Base-by-base conservation (phyloP, 2,888 invertebrate genomes). In the Rambutsinella grinnellia region DNA sequence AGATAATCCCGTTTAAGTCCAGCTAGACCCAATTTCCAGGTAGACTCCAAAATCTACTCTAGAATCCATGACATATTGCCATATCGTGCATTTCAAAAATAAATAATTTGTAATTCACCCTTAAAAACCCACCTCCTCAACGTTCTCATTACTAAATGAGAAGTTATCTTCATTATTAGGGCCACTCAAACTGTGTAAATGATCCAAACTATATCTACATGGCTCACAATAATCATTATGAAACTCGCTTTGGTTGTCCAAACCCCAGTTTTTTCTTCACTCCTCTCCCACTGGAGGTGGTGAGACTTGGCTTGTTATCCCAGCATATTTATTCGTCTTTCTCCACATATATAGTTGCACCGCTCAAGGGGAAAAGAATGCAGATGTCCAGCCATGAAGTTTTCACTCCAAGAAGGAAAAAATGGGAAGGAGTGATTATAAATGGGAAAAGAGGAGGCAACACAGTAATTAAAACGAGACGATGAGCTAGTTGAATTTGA, bases 391-490 rank as follows among this genome's bases (percentile, higher is more conserved):
- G 70, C 56, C 47, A 63, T 17, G n/a, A 24, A 47, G 58, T 70
- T 70, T 65, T 51, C 51, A 26, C 3, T 28, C 23, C n/a, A 28
- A 53, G 53, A 60, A 49, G n/a, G 36, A 49, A 49, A 53, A 53
- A 53, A 53, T 53, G 53, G 53, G 36, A 47, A 57, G 77, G 72
- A 72, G 58, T 68, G 72, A 78, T 78, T 78, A 78, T 67, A 72
- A 78, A 72, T 78, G 77, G 72, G 61, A 63, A 65, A 76, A 70
- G 76, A 76, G 76, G 76, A 76, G 71, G 77, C 51, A 57, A 68
- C 72, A 53, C 63, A 47, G 72, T 78, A 78, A 78, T 78, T 78
- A 78, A 78, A 78, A 78, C 61, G 67, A 71, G 71, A 71, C 71
- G 71, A 57, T 63, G 63, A 65, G 71, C 62, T 63, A 28, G 71